phyloP scores from a whole-genome alignment of 92 coral and sea anemone genomes.

The Epizoanthus fatuus region DNA sequence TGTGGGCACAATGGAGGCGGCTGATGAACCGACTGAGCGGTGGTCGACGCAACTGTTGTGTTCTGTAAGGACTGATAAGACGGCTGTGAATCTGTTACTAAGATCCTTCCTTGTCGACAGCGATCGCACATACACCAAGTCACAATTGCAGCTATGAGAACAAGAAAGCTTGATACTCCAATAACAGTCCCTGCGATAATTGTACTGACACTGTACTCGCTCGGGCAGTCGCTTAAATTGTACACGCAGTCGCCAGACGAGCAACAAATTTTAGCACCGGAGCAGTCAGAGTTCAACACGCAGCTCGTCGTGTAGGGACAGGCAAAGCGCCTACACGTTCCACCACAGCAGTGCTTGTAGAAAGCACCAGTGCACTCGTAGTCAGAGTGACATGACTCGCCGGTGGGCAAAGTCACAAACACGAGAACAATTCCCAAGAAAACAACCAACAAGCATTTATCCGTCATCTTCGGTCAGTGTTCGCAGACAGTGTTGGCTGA shows the following conservation, averaged over 20 bases:
- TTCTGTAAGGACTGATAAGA: background rate
- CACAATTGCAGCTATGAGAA: background rate
- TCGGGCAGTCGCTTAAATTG: background rate
- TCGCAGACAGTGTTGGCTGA: too few relatives aligned
- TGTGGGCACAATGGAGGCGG: slow-evolving; percentile 12
- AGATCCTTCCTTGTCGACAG: slow-evolving; percentile 1
- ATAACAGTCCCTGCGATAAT: slow-evolving; percentile 8
- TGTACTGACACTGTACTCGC: background rate
- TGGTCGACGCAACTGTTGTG: background rate
- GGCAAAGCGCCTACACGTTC: background rate
- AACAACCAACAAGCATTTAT: too few relatives aligned
- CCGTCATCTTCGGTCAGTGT: too few relatives aligned
- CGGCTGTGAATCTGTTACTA: background rate
- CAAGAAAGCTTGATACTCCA: too few relatives aligned
- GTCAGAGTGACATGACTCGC: slow-evolving; percentile 10
- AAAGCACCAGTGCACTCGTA: background rate
- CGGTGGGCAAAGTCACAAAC: too few relatives aligned
- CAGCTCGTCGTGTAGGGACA: slow-evolving; percentile 14
- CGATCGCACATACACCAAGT: slow-evolving; percentile 7
- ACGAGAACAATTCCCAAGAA: too few relatives aligned
- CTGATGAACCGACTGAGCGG: background rate
- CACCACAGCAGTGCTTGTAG: slow-evolving; percentile 25
- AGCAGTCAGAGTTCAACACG: slow-evolving; percentile 7
- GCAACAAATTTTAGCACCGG: slow-evolving; percentile 22
- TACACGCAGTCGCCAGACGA: slow-evolving; percentile 30